A percentile compares a stretch with the other conserved stretches of the same genome.
phyloP scores from a whole-genome alignment of 2,113 vertebrate genomes.

The Chaetura pelagica region DNA sequence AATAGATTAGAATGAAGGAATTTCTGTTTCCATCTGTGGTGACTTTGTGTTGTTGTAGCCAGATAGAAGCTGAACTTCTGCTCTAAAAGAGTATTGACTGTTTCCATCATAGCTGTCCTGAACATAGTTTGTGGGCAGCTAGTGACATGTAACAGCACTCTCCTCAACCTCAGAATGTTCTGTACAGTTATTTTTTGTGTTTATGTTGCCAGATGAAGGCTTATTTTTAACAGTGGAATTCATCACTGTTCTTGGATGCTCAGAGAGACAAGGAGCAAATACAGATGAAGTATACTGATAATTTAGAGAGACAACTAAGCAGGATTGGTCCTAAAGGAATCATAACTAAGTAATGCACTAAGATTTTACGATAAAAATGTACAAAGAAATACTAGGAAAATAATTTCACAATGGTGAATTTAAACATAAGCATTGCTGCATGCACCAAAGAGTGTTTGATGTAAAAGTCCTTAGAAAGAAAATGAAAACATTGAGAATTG shows the following conservation, averaged over 20 bases:
- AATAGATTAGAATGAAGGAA: background rate
- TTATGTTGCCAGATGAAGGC: background rate
- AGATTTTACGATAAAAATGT: background rate
- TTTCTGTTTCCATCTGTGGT: background rate
- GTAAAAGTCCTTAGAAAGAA: background rate
- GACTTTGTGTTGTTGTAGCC: background rate
- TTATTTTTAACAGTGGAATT: background rate
- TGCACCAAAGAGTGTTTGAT: background rate
- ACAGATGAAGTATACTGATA: background rate
- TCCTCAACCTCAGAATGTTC: background rate
- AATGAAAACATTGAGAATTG: background rate
- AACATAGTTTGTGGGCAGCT: background rate
- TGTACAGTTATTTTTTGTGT: background rate
- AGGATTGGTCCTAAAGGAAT: background rate
- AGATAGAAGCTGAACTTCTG: background rate
- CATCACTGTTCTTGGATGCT: background rate
- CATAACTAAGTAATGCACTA: accelerated
- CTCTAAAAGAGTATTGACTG: background rate
- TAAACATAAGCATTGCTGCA: background rate
- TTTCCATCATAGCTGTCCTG: background rate
- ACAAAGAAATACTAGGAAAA: background rate
- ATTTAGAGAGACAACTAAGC: background rate
- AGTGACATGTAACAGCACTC: background rate
- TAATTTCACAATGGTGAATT: background rate
- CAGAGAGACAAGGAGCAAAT: background rate